Percentiles rank a stretch among this genome's conserved stretches.
Conservation (phyloP, 2,113 vertebrate genomes). For the Thamnophis sirtalis region DNA sequence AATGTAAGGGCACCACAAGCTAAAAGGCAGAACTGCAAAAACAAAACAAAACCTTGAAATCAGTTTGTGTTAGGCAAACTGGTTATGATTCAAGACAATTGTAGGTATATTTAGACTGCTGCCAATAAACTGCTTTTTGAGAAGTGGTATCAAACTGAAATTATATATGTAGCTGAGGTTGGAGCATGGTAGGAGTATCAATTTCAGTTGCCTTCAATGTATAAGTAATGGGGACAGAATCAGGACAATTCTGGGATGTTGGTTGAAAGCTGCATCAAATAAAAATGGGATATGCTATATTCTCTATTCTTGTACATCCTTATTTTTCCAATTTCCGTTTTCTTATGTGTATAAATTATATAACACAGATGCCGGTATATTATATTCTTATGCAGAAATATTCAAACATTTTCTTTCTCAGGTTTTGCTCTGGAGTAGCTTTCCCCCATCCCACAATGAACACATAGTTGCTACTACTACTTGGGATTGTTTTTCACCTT, state of each 20-base stretch:
- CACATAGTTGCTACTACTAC: neutral
- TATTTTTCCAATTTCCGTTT: neutral
- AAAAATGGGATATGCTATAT: neutral
- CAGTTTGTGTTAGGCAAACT: constrained; percentile 26
- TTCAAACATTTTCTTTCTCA: neutral
- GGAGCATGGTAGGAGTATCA: neutral
- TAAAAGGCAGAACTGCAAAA: constrained; percentile 87
- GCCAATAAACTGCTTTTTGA: neutral
- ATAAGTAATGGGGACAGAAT: neutral
- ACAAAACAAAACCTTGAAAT: constrained; percentile 17
- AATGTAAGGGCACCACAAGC: constrained; percentile 82
- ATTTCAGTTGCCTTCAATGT: neutral
- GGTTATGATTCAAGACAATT: neutral
- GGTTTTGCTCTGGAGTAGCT: neutral
- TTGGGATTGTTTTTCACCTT: constrained; percentile 77
- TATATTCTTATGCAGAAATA: neutral
- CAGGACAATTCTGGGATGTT: neutral
- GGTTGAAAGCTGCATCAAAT: neutral
- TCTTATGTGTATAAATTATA: neutral
- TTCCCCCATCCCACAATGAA: neutral
- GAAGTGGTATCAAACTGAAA: neutral
- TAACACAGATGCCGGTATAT: too few relatives aligned
- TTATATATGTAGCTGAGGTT: neutral
- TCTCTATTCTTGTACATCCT: neutral
- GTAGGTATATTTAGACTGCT: neutral